Evolutionary conservation across 2,797 vertebrate genomes (phyloP).

Genomic region (Pitangus sulphuratus): DNA sequence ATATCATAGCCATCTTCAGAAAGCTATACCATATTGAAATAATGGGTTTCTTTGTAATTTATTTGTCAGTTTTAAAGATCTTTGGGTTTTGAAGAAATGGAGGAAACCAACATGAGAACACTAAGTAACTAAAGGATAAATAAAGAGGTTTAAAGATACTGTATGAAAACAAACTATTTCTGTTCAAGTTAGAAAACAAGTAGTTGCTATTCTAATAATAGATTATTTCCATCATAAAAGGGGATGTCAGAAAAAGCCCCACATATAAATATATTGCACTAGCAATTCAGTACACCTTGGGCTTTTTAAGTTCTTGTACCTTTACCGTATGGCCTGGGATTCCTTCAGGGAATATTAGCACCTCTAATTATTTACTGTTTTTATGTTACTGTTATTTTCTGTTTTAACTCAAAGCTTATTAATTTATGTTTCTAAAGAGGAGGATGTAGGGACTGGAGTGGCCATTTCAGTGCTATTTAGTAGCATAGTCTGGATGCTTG

Average conservation of each 20-base stretch:
- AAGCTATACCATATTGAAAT: background rate
- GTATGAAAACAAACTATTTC: background rate
- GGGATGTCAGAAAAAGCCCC: background rate
- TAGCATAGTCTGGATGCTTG: background rate
- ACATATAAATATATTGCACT: rapidly evolving
- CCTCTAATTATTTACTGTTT: background rate
- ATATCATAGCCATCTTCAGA: background rate
- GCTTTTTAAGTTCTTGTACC: background rate
- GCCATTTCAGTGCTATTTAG: background rate
- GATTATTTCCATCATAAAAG: background rate
- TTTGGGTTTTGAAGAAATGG: background rate
- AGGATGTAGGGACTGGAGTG: background rate
- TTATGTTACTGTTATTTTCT: background rate
- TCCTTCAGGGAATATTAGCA: background rate
- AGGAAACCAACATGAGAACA: background rate
- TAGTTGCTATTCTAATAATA: background rate
- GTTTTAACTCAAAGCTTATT: background rate
- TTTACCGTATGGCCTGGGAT: background rate
- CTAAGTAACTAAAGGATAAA: background rate
- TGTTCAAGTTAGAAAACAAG: background rate
- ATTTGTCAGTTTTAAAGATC: background rate
- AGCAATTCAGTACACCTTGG: background rate
- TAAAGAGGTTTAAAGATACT: background rate
- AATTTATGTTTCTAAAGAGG: background rate
- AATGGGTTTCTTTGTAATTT: background rate